Conservation (phyloP, 2,113 vertebrate genomes). For the Brachypteracias leptosomus region DNA sequence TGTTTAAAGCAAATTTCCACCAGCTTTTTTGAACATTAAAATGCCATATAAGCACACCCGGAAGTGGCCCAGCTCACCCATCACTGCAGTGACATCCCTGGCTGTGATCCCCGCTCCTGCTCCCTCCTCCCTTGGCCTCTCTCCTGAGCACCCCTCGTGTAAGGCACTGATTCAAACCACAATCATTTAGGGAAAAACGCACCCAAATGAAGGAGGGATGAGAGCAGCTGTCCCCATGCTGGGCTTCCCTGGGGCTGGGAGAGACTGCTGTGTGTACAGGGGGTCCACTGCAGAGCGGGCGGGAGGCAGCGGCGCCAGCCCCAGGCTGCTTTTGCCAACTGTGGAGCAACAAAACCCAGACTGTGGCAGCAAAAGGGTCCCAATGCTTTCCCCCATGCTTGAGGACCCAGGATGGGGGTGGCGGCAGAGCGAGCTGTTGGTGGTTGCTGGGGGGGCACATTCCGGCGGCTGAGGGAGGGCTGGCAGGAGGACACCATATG, state of each 20-base stretch:
- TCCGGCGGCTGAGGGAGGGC: not conserved
- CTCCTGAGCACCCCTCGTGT: not conserved
- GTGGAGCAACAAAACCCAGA: not conserved
- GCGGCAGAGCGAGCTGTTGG: not conserved
- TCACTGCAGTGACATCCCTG: not conserved
- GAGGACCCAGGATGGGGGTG: not conserved
- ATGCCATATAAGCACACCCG: not conserved
- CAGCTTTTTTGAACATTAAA: not conserved
- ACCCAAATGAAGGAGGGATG: not conserved
- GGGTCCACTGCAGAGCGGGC: rapidly evolving
- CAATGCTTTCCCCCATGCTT: rapidly evolving
- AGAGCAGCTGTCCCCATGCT: not conserved
- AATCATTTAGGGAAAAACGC: not conserved
- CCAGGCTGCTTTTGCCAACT: not conserved
- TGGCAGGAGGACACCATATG: constrained; percentile 36
- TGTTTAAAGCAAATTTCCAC: not conserved
- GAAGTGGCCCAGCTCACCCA: not conserved
- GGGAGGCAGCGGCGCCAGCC: not conserved
- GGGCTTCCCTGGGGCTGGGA: not conserved
- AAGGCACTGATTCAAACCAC: rapidly evolving
- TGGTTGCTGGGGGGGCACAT: not conserved
- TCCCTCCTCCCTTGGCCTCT: rapidly evolving
- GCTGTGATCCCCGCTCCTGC: rapidly evolving
- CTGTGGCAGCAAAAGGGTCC: not conserved
- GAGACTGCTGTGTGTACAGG: not conserved